Base-by-base conservation (phyloP, 2,797 vertebrate species). In the Neosalanx taihuensis region DNA sequence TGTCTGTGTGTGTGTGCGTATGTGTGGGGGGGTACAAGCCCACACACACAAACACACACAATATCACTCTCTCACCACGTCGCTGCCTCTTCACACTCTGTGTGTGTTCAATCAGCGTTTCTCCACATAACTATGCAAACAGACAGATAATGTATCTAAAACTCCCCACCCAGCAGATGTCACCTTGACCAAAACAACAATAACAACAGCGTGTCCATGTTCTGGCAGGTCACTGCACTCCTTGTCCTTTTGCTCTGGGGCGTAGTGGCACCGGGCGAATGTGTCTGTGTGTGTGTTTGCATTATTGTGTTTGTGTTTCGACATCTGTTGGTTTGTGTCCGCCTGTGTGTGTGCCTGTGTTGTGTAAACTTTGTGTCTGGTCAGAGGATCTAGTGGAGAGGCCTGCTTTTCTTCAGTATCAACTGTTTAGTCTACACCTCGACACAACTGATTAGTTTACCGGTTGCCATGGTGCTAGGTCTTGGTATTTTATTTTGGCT, bases 391-490 rank as follows among this genome's bases (percentile, higher is more conserved):
- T 64, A 23, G 41, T 61, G 64, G 66, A 5, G 3, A 37, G 71
- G 53, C 81, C 78, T 79, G 85, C 76, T 83, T 77, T 79, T 79
- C 77, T 67, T 82, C 62, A 41, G 51, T 72, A 77, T 84, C 74
- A 85, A 83, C 86, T 75, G 79, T 85, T 87, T 84, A 83, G 87
- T 86, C 87, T 84, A 76, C 76, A 10, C 53, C 71, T 76, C 67
- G 72, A 69, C 63, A 53, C 73, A 78, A 81, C 67, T 71, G 20
- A 15, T 41, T 62, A 67, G 64, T 85, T 86, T 81, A 77, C 75
- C 4, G 18, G 85, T 87, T 87, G 80, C 78, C 75, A 75, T 15
- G 62, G 84, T 68, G 35, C 87, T 0, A 0, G 31, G 49, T 72
- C 23, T 33, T 61, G 57, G 73, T 75, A 69, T 72, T 46, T 29